These are phyloP conservation scores for Seriola rivoliana DNA, from an alignment of 2,113 vertebrate species.

Conservation along the genomic window DNA sequence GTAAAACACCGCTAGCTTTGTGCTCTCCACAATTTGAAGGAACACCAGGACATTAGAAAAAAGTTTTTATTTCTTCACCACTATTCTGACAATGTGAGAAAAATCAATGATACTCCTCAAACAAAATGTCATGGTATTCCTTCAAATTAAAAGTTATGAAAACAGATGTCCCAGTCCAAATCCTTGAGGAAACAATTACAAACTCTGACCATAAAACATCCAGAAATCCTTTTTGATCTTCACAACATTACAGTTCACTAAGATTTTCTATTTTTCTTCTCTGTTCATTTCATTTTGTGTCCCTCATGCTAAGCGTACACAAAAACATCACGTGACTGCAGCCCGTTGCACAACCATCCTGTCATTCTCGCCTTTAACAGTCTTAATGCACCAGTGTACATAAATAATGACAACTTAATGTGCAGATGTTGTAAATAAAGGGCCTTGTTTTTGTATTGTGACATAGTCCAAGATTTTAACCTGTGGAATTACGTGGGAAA, in stretches of 20 bases:
- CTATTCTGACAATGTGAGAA: constrained; percentile 28
- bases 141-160: constrained; percentile 12
- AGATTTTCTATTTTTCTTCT: constrained; percentile 1
- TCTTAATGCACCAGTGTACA: constrained; percentile 70
- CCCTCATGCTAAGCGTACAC: neutral
- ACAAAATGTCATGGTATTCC: constrained; percentile 1
- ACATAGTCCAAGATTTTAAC: constrained; percentile 60
- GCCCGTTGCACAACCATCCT: constrained; percentile 18
- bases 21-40: constrained; percentile 26
- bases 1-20: constrained; percentile 61
- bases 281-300: constrained; percentile 16
- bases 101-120: neutral
- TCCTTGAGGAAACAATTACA: neutral
- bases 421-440: constrained; percentile 78
- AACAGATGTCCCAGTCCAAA: constrained; percentile 14
- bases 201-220: constrained; percentile 1
- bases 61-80: constrained; percentile 28
- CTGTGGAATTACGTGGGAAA: constrained; percentile 60
- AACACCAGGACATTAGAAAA: constrained; percentile 12
- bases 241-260: neutral
- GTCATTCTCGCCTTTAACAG: constrained; percentile 19
- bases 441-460: constrained; percentile 74
- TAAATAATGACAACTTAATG: constrained; percentile 56
- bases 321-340: constrained; percentile 56
- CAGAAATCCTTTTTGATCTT: neutral